These are phyloP conservation scores for Agelastica alni DNA, from an alignment of 2,888 invertebrate species.

Conservation along the genomic window DNA sequence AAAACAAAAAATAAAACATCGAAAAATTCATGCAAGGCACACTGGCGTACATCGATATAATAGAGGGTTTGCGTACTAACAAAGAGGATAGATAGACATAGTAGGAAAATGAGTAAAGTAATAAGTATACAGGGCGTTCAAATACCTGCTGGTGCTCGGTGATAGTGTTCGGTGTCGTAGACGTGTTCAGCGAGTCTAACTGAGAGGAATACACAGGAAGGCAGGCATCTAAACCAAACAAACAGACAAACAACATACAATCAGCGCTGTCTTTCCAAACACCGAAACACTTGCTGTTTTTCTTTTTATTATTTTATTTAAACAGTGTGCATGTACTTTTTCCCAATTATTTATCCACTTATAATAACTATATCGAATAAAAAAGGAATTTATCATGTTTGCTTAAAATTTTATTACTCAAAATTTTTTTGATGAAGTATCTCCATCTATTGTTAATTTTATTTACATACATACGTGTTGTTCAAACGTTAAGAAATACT, in stretches of 20 bases:
- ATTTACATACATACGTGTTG: too few relatives aligned
- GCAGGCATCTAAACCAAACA: slow-evolving; percentile 96
- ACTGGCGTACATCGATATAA: slow-evolving; percentile 33
- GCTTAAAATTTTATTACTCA: too few relatives aligned
- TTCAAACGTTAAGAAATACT: too few relatives aligned
- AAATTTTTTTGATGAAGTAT: too few relatives aligned
- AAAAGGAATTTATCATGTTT: too few relatives aligned
- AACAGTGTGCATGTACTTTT: too few relatives aligned
- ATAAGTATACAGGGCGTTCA: slow-evolving; percentile 41
- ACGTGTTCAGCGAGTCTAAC: slow-evolving; percentile 82
- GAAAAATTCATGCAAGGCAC: slow-evolving; percentile 32
- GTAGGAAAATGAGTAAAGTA: slow-evolving; percentile 37
- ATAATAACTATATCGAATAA: too few relatives aligned
- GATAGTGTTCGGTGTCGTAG: slow-evolving; percentile 57
- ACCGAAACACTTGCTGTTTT: slow-evolving; percentile 45
- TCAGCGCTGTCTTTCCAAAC: slow-evolving; percentile 49
- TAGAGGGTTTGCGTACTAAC: slow-evolving; percentile 20
- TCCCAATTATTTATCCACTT: too few relatives aligned
- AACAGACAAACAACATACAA: slow-evolving; percentile 69
- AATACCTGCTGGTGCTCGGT: slow-evolving; percentile 57
- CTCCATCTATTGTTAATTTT: too few relatives aligned
- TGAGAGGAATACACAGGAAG: slow-evolving; percentile 82
- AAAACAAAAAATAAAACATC: slow-evolving; percentile 13
- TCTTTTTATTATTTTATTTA: too few relatives aligned
- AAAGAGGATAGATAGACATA: slow-evolving; percentile 37